These are phyloP conservation scores for Crax fasciolata DNA, from an alignment of 2,797 vertebrate species.

Conservation along the genomic window DNA sequence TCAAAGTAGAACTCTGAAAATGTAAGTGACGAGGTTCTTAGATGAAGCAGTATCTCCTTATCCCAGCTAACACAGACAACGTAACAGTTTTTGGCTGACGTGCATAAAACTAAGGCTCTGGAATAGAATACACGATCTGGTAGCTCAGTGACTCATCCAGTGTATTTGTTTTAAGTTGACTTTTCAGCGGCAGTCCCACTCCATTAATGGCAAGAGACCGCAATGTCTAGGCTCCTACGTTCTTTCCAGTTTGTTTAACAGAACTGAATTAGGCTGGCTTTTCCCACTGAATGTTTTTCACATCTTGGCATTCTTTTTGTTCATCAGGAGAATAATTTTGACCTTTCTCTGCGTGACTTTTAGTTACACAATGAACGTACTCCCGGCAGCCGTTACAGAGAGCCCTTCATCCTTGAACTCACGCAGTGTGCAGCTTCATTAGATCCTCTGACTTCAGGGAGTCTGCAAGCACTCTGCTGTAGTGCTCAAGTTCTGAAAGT, in stretches of 20 bases:
- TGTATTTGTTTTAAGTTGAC: not conserved
- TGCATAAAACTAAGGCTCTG: not conserved
- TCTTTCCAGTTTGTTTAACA: slow-evolving; percentile 21
- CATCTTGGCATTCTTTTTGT: not conserved
- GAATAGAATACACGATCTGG: not conserved
- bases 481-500: not conserved
- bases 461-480: not conserved
- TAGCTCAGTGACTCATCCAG: not conserved
- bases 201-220: not conserved
- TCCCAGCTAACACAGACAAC: not conserved
- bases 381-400: not conserved
- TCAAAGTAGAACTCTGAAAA: not conserved
- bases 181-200: not conserved
- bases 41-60: not conserved
- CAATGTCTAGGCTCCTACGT: not conserved
- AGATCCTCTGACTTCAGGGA: not conserved
- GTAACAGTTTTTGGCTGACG: not conserved
- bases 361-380: not conserved
- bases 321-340: not conserved
- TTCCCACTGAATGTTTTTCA: not conserved
- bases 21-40: not conserved
- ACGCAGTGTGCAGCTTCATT: not conserved
- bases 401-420: not conserved
- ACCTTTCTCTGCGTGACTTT: not conserved
- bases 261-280: not conserved